Percentiles rank a stretch among this genome's conserved stretches.
Conservation (phyloP, 2,797 vertebrate genomes). For the Nothura maculosa region DNA sequence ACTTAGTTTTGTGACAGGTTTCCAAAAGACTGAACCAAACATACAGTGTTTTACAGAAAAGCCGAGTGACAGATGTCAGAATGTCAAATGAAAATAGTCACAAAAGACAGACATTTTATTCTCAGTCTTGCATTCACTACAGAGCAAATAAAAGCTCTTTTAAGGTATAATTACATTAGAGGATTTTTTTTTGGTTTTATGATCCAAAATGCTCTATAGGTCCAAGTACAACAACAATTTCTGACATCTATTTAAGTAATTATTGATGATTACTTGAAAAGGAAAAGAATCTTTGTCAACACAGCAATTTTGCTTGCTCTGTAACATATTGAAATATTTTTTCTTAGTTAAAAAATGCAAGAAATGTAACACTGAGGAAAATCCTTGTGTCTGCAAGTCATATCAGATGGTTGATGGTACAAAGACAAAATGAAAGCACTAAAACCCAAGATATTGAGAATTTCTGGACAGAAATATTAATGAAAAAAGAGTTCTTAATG, state of each 20-base stretch:
- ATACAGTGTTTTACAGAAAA: neutral
- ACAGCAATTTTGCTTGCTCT: neutral
- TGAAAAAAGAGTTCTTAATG: neutral
- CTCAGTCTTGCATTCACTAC: neutral
- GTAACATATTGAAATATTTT: neutral
- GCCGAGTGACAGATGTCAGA: neutral
- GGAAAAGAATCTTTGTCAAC: neutral
- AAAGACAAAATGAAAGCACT: neutral
- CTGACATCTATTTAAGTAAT: neutral
- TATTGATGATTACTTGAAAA: neutral
- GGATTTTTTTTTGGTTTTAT: neutral
- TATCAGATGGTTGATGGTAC: rapidly evolving
- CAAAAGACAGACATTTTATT: neutral
- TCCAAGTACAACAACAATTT: neutral
- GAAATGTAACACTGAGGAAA: rapidly evolving
- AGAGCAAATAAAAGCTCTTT: neutral
- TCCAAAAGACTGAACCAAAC: neutral
- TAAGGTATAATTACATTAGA: neutral
- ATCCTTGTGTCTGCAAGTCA: neutral
- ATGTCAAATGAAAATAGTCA: neutral
- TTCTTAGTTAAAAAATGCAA: neutral
- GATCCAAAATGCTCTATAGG: neutral
- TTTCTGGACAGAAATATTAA: neutral
- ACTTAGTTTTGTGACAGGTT: neutral
- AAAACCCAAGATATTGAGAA: neutral